These are phyloP conservation scores for Notoglanidium macrostoma DNA, from an alignment of 2,797 vertebrate species.

Conservation along the genomic window DNA sequence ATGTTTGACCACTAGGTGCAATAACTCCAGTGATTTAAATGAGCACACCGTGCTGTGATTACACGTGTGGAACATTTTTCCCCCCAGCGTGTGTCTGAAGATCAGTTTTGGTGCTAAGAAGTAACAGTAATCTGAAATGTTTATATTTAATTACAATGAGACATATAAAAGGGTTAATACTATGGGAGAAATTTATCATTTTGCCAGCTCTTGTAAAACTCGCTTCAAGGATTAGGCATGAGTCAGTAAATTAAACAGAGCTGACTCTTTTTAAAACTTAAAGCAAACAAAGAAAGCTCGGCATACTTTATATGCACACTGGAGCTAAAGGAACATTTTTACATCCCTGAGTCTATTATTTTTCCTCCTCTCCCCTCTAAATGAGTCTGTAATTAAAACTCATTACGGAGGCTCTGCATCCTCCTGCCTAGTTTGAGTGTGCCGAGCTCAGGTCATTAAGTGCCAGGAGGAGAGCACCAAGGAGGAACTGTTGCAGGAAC, in stretches of 20 bases:
- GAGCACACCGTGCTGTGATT: no score
- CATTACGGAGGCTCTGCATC: constrained; percentile 37
- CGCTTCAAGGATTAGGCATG: neutral
- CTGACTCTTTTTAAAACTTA: neutral
- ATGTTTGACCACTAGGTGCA: neutral
- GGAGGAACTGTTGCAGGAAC: neutral
- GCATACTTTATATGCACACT: neutral
- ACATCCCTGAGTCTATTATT: constrained; percentile 1
- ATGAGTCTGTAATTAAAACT: constrained; percentile 51
- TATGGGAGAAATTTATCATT: neutral
- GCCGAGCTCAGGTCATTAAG: constrained; percentile 40
- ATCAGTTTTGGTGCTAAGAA: neutral
- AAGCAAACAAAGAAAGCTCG: neutral
- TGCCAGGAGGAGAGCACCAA: constrained; percentile 26
- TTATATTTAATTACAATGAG: neutral
- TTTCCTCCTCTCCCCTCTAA: constrained; percentile 7
- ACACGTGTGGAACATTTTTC: neutral
- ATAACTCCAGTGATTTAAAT: neutral
- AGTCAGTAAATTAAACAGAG: constrained; percentile 8
- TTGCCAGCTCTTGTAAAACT: neutral
- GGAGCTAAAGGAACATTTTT: neutral
- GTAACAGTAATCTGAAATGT: neutral
- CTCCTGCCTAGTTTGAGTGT: constrained; percentile 37
- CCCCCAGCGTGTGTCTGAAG: neutral
- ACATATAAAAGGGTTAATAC: neutral